Conservation (phyloP, 23 tunicate species). For the Trididemnum nubilum region DNA sequence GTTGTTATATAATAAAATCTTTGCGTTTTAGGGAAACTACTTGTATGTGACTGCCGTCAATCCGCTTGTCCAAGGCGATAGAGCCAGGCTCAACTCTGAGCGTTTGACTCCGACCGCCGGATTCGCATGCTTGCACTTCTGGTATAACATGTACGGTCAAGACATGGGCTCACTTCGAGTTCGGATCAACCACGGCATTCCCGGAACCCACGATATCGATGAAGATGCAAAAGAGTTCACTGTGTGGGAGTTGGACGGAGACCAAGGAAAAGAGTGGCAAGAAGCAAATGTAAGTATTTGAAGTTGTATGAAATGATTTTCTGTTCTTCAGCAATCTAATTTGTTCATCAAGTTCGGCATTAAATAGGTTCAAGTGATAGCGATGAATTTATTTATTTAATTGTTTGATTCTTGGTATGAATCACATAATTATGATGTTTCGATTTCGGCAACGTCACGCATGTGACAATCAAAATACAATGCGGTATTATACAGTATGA, state of each 20-base stretch:
- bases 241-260: slow-evolving; percentile 62
- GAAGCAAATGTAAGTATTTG: slow-evolving; percentile 69
- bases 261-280: slow-evolving; percentile 77
- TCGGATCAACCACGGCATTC: slow-evolving; percentile 51
- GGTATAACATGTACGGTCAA: slow-evolving; percentile 73
- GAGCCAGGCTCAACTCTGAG: slow-evolving; percentile 61
- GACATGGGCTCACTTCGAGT: slow-evolving; percentile 59
- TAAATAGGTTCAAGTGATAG: no score
- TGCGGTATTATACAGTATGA: no score
- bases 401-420: no score
- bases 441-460: no score
- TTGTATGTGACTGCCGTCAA: slow-evolving; percentile 51
- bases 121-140: slow-evolving; percentile 63
- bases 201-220: slow-evolving; percentile 68
- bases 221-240: slow-evolving; percentile 48
- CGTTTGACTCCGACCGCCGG: slow-evolving; percentile 70
- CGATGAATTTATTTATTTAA: no score
- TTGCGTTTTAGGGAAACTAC: slow-evolving; percentile 65
- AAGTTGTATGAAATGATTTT: neutral
- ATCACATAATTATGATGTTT: no score
- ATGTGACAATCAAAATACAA: no score
- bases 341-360: no score
- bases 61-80: slow-evolving; percentile 20
- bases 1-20: no score
- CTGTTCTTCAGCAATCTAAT: no score